These are phyloP conservation scores for Monarcha castaneiventris DNA, from an alignment of 2,113 vertebrate genomes.

Conservation along the genomic window DNA sequence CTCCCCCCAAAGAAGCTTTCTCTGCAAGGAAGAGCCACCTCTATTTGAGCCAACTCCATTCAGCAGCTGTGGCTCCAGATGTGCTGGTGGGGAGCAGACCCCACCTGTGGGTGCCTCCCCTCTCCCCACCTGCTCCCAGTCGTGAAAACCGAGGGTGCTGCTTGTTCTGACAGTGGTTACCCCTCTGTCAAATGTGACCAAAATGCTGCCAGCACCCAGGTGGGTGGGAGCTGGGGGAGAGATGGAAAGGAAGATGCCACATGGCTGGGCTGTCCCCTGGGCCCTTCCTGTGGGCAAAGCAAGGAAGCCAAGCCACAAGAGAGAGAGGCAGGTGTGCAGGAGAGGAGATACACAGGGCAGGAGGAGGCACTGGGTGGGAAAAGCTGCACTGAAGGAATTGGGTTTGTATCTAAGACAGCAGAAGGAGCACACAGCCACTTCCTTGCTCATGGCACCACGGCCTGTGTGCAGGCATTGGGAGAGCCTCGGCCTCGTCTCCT, in stretches of 20 bases:
- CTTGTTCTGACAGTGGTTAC: neutral
- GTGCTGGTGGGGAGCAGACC: neutral
- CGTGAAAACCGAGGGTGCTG: neutral
- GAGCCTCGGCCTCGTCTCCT: fast-evolving
- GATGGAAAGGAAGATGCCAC: neutral
- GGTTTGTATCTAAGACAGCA: neutral
- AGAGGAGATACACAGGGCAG: neutral
- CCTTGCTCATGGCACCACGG: neutral
- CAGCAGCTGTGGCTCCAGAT: conserved; percentile 12
- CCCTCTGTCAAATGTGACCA: neutral
- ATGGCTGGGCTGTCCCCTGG: neutral
- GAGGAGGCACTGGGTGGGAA: neutral
- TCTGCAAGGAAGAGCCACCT: neutral
- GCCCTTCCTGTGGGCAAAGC: neutral
- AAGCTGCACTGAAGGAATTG: neutral
- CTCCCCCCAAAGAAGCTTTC: fast-evolving
- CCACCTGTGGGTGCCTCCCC: neutral
- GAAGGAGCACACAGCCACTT: neutral
- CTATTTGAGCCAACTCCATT: fast-evolving
- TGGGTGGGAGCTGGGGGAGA: neutral
- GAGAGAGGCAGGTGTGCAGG: neutral
- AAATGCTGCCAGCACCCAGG: neutral
- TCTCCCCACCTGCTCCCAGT: neutral
- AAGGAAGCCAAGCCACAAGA: neutral
- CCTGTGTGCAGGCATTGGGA: neutral